These are phyloP conservation scores for Tricholaema leucomelas DNA, from an alignment of 2,113 vertebrate species.

Conservation along the genomic window DNA sequence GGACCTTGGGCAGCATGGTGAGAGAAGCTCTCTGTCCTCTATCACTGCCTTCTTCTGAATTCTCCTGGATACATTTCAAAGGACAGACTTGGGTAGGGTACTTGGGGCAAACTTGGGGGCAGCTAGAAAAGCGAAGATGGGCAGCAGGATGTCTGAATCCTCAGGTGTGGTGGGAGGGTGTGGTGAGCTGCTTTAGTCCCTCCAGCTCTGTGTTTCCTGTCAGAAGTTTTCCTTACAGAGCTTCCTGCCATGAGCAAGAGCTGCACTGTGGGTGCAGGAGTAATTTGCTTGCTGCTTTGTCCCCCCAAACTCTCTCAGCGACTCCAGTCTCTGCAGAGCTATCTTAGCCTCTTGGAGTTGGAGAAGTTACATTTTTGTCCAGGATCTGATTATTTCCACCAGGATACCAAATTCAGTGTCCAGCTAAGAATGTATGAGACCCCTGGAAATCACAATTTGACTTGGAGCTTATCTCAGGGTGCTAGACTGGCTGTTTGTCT, in stretches of 20 bases:
- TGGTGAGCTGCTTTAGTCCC: neutral
- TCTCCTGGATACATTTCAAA: neutral
- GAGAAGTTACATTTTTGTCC: neutral
- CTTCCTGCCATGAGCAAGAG: neutral
- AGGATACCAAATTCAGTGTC: neutral
- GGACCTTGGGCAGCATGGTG: constrained; percentile 70
- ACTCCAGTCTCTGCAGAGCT: neutral
- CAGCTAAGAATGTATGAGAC: neutral
- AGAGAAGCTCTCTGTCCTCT: neutral
- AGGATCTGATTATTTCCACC: neutral
- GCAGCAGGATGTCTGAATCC: neutral
- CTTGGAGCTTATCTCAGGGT: neutral
- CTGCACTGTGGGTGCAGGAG: neutral
- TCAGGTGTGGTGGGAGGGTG: neutral
- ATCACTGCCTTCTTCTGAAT: neutral
- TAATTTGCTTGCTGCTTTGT: neutral
- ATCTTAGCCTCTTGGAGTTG: neutral
- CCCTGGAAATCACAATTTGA: neutral
- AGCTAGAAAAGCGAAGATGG: neutral
- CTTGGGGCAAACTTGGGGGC: neutral
- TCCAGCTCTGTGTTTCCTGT: neutral
- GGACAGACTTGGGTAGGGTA: neutral
- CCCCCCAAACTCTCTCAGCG: neutral
- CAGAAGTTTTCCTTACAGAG: neutral
- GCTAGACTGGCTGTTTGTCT: neutral